Evolutionary conservation across 2,113 vertebrate genomes (phyloP).

Genomic region (Tretioscincus oriximinensis): DNA sequence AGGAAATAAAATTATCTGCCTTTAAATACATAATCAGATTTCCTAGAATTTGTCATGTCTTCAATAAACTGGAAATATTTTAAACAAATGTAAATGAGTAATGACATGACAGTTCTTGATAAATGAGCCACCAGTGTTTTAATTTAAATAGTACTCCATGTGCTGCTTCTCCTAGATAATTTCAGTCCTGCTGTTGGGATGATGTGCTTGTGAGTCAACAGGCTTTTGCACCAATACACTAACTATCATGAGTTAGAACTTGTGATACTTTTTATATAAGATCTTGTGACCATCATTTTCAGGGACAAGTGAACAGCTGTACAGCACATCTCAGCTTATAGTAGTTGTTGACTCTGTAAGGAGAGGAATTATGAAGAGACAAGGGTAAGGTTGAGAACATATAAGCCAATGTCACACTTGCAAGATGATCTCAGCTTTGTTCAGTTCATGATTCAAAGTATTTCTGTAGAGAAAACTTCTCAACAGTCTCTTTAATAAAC

Average conservation of each 20-base stretch:
- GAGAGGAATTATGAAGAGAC: no score
- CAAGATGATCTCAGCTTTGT: no score
- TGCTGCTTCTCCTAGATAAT: neutral
- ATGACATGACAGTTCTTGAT: neutral
- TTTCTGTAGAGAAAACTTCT: no score
- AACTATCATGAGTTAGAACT: neutral
- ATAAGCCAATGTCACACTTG: no score
- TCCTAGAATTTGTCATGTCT: neutral
- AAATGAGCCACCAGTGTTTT: constrained; percentile 14
- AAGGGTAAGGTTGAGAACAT: no score
- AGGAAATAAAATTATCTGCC: neutral
- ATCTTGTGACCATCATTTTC: neutral
- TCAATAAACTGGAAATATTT: neutral
- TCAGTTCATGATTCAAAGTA: no score
- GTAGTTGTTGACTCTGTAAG: no score
- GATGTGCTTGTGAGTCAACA: neutral
- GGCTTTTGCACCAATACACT: neutral
- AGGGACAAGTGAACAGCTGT: neutral
- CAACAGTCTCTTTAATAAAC: no score
- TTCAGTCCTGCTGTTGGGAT: neutral
- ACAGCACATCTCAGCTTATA: no score
- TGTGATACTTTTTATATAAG: neutral
- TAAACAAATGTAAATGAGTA: neutral
- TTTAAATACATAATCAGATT: neutral
- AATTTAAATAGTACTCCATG: neutral